Conservation (phyloP, 2,888 invertebrate species). For the Euclidia mi region DNA sequence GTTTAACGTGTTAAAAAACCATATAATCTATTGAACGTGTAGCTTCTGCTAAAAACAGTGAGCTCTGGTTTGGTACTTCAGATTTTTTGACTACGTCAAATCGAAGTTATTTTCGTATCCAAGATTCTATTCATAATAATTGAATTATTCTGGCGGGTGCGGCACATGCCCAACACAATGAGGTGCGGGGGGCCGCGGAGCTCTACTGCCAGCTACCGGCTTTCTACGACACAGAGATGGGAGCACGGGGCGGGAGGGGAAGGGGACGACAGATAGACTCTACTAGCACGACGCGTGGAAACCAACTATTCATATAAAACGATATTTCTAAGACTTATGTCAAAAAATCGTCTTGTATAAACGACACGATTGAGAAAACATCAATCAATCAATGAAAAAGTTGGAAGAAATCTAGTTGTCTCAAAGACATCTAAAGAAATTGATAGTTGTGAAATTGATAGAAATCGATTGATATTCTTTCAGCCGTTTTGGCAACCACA, state of each 20-base stretch:
- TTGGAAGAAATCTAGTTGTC: too few species aligned
- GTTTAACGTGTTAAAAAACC: too few species aligned
- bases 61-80: too few species aligned
- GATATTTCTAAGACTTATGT: too few species aligned
- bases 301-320: not conserved
- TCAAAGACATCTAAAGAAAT: too few species aligned
- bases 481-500: not conserved
- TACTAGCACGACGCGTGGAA: constrained; percentile 14
- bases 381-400: constrained; percentile 3
- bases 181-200: constrained; percentile 65
- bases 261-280: constrained; percentile 9
- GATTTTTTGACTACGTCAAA: too few species aligned
- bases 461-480: not conserved
- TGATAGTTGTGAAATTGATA: too few species aligned
- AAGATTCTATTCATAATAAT: too few species aligned
- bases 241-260: constrained; percentile 17
- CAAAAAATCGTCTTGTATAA: not conserved
- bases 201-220: constrained; percentile 16
- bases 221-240: constrained; percentile 13
- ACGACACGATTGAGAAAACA: constrained; percentile 5
- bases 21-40: too few species aligned
- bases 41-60: too few species aligned
- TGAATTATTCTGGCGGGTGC: not conserved
- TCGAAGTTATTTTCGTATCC: too few species aligned
- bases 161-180: constrained; percentile 19